Percentiles rank a stretch among this genome's conserved stretches.
phyloP scores from a whole-genome alignment of 2,888 invertebrate species.

The Lacanobia oleracea region DNA sequence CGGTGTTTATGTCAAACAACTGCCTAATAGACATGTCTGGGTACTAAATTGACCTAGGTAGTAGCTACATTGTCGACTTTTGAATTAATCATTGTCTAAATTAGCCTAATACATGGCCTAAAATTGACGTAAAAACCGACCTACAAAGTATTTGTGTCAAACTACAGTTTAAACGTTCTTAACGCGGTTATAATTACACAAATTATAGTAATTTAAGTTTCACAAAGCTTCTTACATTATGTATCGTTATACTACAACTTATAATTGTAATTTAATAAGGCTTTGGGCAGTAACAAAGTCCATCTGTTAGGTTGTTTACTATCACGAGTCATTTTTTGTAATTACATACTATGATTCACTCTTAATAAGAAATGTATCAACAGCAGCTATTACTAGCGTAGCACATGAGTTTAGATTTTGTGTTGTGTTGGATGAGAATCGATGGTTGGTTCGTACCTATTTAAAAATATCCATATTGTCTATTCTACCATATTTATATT shows the following conservation, averaged over 20 bases:
- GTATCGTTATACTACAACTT: conserved; percentile 7
- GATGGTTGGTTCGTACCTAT: too few relatives aligned
- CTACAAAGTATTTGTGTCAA: conserved; percentile 9
- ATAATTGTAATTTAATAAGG: conserved; percentile 28
- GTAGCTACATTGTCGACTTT: too few relatives aligned
- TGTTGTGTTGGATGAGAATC: too few relatives aligned
- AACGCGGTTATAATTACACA: conserved; percentile 34
- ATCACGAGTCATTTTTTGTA: not conserved
- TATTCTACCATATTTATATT: too few relatives aligned
- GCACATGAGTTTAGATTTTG: too few relatives aligned
- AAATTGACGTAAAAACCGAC: not conserved
- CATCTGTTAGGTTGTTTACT: too few relatives aligned
- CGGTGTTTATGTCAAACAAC: not conserved
- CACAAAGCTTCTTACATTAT: not conserved
- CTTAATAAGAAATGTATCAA: conserved; percentile 15
- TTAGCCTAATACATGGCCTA: not conserved
- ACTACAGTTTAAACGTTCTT: conserved; percentile 34
- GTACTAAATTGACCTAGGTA: not conserved
- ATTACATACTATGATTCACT: not conserved
- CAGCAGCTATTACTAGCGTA: not conserved
- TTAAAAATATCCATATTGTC: too few relatives aligned
- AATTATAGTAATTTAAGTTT: conserved; percentile 24
- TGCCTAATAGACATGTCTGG: not conserved
- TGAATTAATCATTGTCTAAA: too few relatives aligned
- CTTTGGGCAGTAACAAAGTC: too few relatives aligned